Percentiles rank a stretch among this genome's conserved stretches.
Evolutionary conservation across 2,113 vertebrate species (phyloP).

Genomic region (Halichoeres trimaculatus): DNA sequence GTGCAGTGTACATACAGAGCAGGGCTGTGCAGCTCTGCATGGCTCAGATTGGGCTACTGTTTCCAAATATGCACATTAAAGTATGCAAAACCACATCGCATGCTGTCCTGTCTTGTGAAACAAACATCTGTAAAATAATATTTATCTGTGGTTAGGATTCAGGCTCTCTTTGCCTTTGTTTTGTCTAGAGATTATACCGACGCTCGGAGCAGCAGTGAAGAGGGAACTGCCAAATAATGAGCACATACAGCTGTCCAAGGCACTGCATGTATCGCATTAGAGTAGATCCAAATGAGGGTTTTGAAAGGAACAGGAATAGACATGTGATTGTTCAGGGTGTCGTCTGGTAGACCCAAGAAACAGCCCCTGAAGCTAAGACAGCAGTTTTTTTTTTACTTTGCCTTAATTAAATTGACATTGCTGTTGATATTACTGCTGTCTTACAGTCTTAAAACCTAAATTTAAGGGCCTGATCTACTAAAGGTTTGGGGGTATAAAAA

Average conservation of each 20-base stretch:
- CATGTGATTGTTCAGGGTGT: not conserved
- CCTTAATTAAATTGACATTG: no score
- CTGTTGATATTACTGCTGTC: no score
- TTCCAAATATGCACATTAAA: constrained; percentile 6
- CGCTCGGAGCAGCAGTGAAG: not conserved
- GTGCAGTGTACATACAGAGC: constrained; percentile 19
- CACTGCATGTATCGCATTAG: not conserved
- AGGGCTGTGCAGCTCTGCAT: constrained; percentile 14
- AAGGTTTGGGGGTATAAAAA: no score
- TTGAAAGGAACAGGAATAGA: no score
- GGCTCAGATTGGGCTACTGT: constrained; percentile 10
- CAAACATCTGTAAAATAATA: not conserved
- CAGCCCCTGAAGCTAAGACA: no score
- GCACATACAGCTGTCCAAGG: not conserved
- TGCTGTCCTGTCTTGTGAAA: not conserved
- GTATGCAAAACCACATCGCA: not conserved
- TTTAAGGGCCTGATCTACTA: no score
- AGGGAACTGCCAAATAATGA: not conserved
- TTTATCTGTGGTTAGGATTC: not conserved
- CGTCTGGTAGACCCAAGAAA: not conserved
- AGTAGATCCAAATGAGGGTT: not conserved
- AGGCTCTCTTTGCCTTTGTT: no score
- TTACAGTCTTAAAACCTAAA: no score
- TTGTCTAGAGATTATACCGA: not conserved
- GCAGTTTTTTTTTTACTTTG: no score